These are phyloP conservation scores for Morpho deidamia DNA, from an alignment of 2,888 invertebrate species.

Conservation along the genomic window DNA sequence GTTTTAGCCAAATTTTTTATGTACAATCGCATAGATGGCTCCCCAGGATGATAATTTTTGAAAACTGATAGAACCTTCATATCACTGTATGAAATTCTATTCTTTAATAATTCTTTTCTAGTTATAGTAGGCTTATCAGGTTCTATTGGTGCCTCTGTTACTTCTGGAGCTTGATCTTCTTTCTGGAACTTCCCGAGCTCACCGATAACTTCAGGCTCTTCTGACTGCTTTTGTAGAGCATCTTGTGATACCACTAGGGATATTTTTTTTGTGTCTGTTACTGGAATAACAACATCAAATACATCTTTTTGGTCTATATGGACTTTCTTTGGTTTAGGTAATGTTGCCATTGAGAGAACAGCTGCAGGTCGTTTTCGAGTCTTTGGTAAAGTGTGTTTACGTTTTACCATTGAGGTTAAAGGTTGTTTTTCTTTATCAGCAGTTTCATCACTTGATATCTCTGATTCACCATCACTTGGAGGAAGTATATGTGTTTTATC, in stretches of 20 bases:
- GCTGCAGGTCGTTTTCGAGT: conserved; percentile 49
- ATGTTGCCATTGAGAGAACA: conserved; percentile 37
- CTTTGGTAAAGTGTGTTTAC: conserved; percentile 55
- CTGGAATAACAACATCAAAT: conserved; percentile 53
- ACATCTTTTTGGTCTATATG: conserved; percentile 51
- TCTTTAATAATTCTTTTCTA: conserved; percentile 81
- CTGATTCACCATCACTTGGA: conserved; percentile 56
- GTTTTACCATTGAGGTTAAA: conserved; percentile 43
- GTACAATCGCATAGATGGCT: conserved; percentile 90
- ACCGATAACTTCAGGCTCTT: conserved; percentile 56
- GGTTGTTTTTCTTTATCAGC: conserved; percentile 34
- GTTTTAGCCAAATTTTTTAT: conserved; percentile 94
- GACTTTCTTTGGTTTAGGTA: conserved; percentile 47
- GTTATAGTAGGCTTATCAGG: conserved; percentile 71
- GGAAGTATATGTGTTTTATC: conserved; percentile 39
- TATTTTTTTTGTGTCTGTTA: conserved; percentile 64
- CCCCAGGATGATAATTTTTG: conserved; percentile 90
- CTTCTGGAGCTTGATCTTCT: conserved; percentile 38
- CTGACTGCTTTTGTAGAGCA: conserved; percentile 47
- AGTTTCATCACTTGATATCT: conserved; percentile 62
- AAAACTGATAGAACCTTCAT: conserved; percentile 87
- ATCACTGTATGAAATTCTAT: conserved; percentile 84
- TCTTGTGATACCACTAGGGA: conserved; percentile 59
- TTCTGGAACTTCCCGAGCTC: conserved; percentile 65
- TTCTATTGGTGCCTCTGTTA: conserved; percentile 31